phyloP scores from a whole-genome alignment of 2,797 vertebrate genomes.

The Orientallactaga sibirica region DNA sequence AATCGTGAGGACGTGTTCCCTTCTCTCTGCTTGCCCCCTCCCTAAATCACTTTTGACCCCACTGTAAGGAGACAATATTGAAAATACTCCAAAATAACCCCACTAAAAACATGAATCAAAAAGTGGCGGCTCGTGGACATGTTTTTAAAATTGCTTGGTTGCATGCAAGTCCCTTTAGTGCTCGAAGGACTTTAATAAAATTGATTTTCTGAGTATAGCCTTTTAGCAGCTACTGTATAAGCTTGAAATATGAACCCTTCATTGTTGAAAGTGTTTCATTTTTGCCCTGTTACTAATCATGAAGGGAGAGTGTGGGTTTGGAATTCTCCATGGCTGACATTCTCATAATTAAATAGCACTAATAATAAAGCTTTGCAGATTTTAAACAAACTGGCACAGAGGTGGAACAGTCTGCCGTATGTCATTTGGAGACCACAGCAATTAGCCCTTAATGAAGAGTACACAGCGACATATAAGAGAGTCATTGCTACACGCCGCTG shows the following conservation, averaged over 20 bases:
- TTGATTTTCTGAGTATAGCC: constrained; percentile 99
- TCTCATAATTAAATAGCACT: constrained; percentile 99
- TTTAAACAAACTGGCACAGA: constrained; percentile 95
- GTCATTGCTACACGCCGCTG: constrained; percentile 88
- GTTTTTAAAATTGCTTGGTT: constrained; percentile 99
- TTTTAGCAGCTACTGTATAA: constrained; percentile 97
- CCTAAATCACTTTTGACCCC: constrained; percentile 92
- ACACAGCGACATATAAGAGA: constrained; percentile 88
- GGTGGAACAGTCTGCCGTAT: constrained; percentile 91
- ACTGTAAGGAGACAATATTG: constrained; percentile 93
- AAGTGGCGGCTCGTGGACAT: constrained; percentile 91
- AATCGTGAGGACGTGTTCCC: constrained; percentile 81
- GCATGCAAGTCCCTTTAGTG: constrained; percentile 97
- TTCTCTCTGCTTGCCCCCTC: constrained; percentile 72
- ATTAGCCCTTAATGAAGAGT: constrained; percentile 92
- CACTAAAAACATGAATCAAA: constrained; percentile 95
- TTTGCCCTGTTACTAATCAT: constrained; percentile 98
- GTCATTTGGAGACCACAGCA: constrained; percentile 93
- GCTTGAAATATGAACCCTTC: constrained; percentile 99
- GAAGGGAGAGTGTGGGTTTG: constrained; percentile 95
- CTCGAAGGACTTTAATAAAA: constrained; percentile 99
- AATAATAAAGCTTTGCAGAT: constrained; percentile 98
- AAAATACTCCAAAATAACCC: constrained; percentile 94
- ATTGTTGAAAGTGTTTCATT: constrained; percentile 98
- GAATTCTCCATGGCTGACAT: constrained; percentile 97